These are phyloP conservation scores for Galleria mellonella DNA, from an alignment of 1,140 invertebrate species.

Conservation along the genomic window DNA sequence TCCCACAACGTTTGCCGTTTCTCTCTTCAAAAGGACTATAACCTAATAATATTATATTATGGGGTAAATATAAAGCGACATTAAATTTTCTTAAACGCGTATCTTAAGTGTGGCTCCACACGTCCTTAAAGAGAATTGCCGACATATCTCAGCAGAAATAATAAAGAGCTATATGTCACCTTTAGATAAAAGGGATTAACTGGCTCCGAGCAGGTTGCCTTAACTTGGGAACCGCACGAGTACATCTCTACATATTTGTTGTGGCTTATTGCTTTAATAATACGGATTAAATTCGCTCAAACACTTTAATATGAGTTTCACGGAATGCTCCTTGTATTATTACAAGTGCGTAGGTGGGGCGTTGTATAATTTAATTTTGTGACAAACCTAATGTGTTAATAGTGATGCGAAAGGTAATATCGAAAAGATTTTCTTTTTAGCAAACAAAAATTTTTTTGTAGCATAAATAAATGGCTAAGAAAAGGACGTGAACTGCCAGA, in stretches of 20 bases:
- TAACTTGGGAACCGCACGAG: conserved; percentile 15
- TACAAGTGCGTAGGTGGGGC: conserved; percentile 59
- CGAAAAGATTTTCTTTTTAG: background rate
- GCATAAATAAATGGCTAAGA: no score
- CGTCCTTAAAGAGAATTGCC: conserved; percentile 40
- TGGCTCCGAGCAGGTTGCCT: conserved; percentile 57
- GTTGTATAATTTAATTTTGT: conserved; percentile 68
- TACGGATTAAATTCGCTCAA: conserved; percentile 12
- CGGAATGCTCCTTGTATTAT: conserved; percentile 62
- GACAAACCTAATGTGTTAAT: conserved; percentile 52
- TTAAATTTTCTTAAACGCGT: background rate
- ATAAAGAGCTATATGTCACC: conserved; percentile 65
- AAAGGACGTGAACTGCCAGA: no score
- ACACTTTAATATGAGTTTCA: no score
- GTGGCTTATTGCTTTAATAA: conserved; percentile 4
- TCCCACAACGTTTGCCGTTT: no score
- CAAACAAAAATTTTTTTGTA: background rate
- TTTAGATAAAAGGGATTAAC: conserved; percentile 69
- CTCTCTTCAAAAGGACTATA: no score
- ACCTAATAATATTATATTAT: no score
- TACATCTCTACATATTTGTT: conserved; percentile 3
- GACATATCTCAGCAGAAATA: conserved; percentile 63
- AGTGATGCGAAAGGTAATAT: conserved; percentile 20
- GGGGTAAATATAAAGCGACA: background rate
- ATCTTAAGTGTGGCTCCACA: background rate